Conservation (phyloP, 2,113 vertebrate species). For the Eudyptes chrysolophus region DNA sequence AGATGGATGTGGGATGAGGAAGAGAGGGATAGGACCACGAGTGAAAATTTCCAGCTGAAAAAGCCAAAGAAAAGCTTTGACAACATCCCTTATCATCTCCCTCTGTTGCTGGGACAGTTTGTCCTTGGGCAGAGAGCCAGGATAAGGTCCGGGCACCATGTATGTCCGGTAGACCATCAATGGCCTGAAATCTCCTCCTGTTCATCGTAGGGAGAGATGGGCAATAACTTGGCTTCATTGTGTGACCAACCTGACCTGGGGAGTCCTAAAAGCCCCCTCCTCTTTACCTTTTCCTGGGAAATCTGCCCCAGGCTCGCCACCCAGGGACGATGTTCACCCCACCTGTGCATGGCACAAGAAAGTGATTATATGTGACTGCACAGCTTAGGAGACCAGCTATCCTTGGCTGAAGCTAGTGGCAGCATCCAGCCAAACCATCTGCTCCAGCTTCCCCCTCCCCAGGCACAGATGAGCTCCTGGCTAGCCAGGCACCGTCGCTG, state of each 20-base stretch:
- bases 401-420: background rate
- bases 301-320: background rate
- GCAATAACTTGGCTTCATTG: background rate
- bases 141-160: background rate
- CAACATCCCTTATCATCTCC: background rate
- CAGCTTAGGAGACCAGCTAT: background rate
- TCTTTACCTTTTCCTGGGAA: background rate
- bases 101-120: background rate
- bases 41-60: background rate
- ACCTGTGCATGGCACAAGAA: background rate
- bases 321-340: background rate
- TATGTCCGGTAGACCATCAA: background rate
- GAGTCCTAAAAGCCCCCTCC: background rate
- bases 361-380: accelerated
- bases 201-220: background rate
- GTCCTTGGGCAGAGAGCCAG: background rate
- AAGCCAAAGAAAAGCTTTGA: background rate
- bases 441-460: background rate
- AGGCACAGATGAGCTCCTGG: background rate
- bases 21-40: background rate
- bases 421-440: background rate
- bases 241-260: background rate
- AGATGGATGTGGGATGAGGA: background rate
- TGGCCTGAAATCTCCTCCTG: background rate
- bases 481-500: accelerated